A percentile compares a stretch with the other conserved stretches of the same genome.
Conservation (phyloP, 2,797 vertebrate species). For the Amniataba percoides region DNA sequence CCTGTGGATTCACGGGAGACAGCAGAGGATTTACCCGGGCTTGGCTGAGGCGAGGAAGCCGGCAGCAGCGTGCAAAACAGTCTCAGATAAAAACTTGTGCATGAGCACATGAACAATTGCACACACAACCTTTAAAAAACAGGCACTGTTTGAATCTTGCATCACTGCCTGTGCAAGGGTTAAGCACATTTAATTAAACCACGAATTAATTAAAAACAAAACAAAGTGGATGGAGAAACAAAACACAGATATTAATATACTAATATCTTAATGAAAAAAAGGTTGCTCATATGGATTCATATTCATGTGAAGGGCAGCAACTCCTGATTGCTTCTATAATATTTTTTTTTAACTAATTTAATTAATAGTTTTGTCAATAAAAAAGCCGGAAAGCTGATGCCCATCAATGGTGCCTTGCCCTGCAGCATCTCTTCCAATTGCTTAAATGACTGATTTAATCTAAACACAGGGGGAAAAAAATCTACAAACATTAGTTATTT, state of each 20-base stretch:
- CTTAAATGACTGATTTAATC: neutral
- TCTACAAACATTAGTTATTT: too few species aligned
- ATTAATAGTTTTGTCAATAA: neutral
- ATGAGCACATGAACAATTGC: neutral
- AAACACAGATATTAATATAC: neutral
- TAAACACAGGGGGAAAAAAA: too few species aligned
- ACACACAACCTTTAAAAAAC: neutral
- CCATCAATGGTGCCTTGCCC: too few species aligned
- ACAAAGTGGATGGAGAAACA: neutral
- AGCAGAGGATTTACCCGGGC: neutral
- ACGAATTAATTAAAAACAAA: neutral
- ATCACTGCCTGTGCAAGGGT: neutral
- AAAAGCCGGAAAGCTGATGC: neutral
- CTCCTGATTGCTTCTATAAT: neutral
- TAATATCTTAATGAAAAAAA: neutral
- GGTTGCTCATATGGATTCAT: neutral
- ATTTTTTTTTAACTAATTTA: neutral
- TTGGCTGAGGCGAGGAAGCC: neutral
- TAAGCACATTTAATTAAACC: neutral
- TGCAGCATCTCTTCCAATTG: neutral
- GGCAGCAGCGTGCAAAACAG: slow-evolving; percentile 1
- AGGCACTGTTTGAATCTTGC: neutral
- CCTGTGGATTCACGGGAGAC: slow-evolving; percentile 78
- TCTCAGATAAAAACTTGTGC: slow-evolving; percentile 2
- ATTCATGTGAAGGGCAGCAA: neutral